Base-by-base conservation (phyloP, 2,888 invertebrate species). In the Synanthedon vespiformis region DNA sequence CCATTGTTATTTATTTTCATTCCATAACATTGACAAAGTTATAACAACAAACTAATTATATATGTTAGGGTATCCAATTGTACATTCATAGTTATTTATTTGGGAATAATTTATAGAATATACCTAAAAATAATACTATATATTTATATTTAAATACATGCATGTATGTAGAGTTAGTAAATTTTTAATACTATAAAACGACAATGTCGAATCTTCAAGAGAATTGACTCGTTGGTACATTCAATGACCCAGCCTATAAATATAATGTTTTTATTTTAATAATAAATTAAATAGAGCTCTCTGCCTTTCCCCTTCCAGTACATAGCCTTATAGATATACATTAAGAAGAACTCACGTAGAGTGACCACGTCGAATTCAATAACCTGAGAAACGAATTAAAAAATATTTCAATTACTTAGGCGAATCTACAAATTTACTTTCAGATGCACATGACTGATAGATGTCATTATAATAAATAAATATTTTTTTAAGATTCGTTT, bases 151-250 rank as follows among this genome's bases (percentile, higher is more conserved):
- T 34, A 34, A 34, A 10, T 56, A 72, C 67, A 76, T 76, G 77
- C 78, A 83, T 82, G 85, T 84, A 85, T 82, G 83, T 81, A 86
- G 83, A 86, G 82, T 57, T 12, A n/a, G 34, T 27, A 50, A 12
- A 12, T 50, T 27, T 50, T 34, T 34, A 34, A 50, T 34, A 50
- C 27, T 27, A 50, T 34, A 34, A 13, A 48, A 48, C 16, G 18
- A 48, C 18, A 48, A 16, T 16, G 48, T 48, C 22, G 22, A 48
- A 48, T 22, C 16, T 48, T 48, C 16, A n/a, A 44, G 18, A 50
- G 34, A 50, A 34, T 50, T 50, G 50, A 34, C 40, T 34, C 40
- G 6, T 50, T 34, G 40, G 22, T 50, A 50, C 50, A 50, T 50
- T 34, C 48, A 53, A 41, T 51, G 27, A 57, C 67, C 81, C 81